Conservation (phyloP, 1,140 invertebrate species). For the Caerostris extrusa region DNA sequence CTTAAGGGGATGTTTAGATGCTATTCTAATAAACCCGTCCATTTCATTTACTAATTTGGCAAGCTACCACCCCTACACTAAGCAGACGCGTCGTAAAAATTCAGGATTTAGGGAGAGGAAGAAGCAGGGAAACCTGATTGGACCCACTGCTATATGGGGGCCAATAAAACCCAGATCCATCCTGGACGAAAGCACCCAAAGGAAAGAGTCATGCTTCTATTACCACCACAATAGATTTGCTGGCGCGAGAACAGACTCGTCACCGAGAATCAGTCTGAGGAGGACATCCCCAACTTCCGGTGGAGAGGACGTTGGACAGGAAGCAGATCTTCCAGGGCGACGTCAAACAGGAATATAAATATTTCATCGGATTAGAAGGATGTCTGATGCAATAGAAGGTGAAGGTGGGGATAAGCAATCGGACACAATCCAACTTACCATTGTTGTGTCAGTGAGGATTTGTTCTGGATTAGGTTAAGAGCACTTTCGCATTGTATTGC, state of each 20-base stretch:
- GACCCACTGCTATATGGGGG: background rate
- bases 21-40: background rate
- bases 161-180: slow-evolving; percentile 16
- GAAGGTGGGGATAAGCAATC: background rate
- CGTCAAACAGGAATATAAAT: slow-evolving; percentile 60
- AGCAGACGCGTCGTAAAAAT: slow-evolving; percentile 13
- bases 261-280: slow-evolving; percentile 26
- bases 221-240: slow-evolving; percentile 50
- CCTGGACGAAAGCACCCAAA: background rate
- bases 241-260: slow-evolving; percentile 41
- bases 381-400: background rate
- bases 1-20: too few species aligned
- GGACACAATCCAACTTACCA: background rate
- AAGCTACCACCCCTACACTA: background rate
- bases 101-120: background rate
- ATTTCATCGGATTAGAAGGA: slow-evolving; percentile 61
- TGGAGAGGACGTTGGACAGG: background rate
- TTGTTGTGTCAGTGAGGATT: background rate
- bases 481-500: too few species aligned
- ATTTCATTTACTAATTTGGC: slow-evolving; percentile 2
- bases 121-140: background rate
- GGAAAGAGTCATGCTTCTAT: background rate
- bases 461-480: background rate
- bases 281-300: slow-evolving; percentile 62
- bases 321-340: slow-evolving; percentile 20